Evolutionary conservation across 2,797 vertebrate species (phyloP).

Genomic region (Darevskia nairensis): DNA sequence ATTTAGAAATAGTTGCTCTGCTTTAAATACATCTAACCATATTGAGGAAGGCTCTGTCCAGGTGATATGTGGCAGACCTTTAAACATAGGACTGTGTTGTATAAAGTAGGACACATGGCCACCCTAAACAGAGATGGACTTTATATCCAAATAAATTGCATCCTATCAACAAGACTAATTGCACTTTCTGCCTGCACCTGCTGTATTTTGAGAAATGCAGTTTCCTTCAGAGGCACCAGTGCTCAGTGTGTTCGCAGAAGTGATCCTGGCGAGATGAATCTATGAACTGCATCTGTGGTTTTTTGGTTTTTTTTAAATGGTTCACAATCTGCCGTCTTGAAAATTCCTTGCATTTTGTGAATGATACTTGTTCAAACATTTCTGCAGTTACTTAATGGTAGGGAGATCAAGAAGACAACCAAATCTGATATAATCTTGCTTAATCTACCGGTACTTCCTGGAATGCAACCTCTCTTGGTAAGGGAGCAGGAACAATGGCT

Average conservation of each 20-base stretch:
- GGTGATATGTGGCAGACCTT: neutral
- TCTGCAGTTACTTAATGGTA: conserved; percentile 18
- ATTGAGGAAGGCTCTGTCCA: no score
- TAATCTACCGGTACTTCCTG: neutral
- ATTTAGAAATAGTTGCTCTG: no score
- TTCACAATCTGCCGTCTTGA: neutral
- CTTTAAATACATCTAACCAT: no score
- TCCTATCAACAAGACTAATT: neutral
- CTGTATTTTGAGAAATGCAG: neutral
- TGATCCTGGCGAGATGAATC: neutral
- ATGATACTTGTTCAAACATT: conserved; percentile 18
- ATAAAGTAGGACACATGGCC: neutral
- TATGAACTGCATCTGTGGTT: neutral
- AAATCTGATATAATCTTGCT: conserved; percentile 18
- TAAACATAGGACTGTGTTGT: neutral
- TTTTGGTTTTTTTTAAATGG: neutral
- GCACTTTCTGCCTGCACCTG: neutral
- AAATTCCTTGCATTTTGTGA: conserved; percentile 5
- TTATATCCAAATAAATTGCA: neutral
- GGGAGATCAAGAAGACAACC: neutral
- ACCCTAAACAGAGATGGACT: neutral
- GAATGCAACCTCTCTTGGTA: conserved; percentile 5
- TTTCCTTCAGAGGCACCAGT: neutral
- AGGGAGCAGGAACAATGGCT: neutral
- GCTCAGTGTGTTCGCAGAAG: neutral